Base-by-base conservation (phyloP, 1,140 invertebrate species). In the Lordiphosa clarofinis region DNA sequence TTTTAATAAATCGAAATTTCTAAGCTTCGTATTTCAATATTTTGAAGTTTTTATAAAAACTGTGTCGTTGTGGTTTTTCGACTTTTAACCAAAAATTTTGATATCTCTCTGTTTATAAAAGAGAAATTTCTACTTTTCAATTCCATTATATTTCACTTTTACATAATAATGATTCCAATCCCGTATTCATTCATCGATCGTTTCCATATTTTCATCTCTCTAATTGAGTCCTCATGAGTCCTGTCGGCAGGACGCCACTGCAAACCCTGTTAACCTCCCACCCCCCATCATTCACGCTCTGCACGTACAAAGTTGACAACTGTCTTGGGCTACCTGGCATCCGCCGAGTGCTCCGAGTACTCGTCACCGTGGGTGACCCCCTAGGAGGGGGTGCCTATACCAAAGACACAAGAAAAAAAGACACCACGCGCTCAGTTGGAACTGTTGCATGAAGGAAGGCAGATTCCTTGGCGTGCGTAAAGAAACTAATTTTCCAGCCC, bases 191-290 rank as follows among this genome's bases (percentile, higher is more conserved):
- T 31, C 28, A 31, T 31, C 28, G 28, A 31, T 31, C 28, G 8
- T 31, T 31, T 8, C 33, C 8, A 21, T 11, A 21, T 19, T 38
- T 38, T 21, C 13, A 19, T 38, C 13, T 31, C 38, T 8, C 63
- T 67, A 67, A 67, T 67, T 67, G 63, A 67, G 64, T 67, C 64
- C 55, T 67, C 47, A 67, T 67, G 19, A 50, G 52, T 63, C 60
- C 50, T 55, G 61, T 49, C 62, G 43, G 50, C 36, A 61, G 63
- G 60, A 66, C 60, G 42, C 44, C 33, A 38, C 31, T 28, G 19
- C 19, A 19, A 15, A 36, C 12, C 15, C 28, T 15, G 12, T 13
- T 40, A 40, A 9, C 38, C n/a, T 28, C 10, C 21, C 28, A 6
- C 36, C 19, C 35, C 10, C 47, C 28, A 13, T 11, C 19, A 10